These are phyloP conservation scores for Percopsis omiscomaycus DNA, from an alignment of 2,797 vertebrate species.

Conservation along the genomic window DNA sequence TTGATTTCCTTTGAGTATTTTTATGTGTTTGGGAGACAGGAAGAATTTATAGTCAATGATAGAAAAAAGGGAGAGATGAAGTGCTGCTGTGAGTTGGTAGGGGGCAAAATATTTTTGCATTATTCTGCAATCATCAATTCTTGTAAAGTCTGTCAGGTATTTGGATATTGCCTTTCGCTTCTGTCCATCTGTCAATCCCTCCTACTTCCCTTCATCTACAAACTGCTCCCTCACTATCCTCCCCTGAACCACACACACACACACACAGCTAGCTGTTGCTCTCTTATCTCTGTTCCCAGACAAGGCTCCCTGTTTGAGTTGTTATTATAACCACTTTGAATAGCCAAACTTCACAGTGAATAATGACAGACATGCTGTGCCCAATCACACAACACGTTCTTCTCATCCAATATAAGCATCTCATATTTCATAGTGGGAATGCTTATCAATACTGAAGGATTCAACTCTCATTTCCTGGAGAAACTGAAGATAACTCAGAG, in stretches of 20 bases:
- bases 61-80: constrained; percentile 37
- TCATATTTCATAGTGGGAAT: constrained; percentile 60
- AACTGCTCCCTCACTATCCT: constrained; percentile 38
- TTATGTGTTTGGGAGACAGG: constrained; percentile 15
- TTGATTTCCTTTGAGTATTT: constrained; percentile 17
- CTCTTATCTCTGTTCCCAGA: constrained; percentile 74
- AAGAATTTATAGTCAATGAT: constrained; percentile 29
- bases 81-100: constrained; percentile 31
- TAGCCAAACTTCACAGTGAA: constrained; percentile 62
- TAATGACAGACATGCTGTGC: constrained; percentile 65
- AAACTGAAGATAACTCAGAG: constrained; percentile 50
- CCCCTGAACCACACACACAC: constrained; percentile 31
- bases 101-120: constrained; percentile 34
- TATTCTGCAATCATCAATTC: constrained; percentile 50
- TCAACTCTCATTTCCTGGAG: constrained; percentile 59
- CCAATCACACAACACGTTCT: constrained; percentile 68
- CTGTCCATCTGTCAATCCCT: constrained; percentile 59
- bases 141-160: constrained; percentile 41
- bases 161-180: constrained; percentile 35
- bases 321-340: constrained; percentile 74
- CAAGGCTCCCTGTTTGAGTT: constrained; percentile 69
- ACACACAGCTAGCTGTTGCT: constrained; percentile 15
- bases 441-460: constrained; percentile 62
- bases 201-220: constrained; percentile 26
- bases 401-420: constrained; percentile 61